A percentile compares a stretch with the other conserved stretches of the same genome.
These are phyloP conservation scores for Centropus bengalensis DNA, from an alignment of 2,113 vertebrate genomes.

Conservation along the genomic window DNA sequence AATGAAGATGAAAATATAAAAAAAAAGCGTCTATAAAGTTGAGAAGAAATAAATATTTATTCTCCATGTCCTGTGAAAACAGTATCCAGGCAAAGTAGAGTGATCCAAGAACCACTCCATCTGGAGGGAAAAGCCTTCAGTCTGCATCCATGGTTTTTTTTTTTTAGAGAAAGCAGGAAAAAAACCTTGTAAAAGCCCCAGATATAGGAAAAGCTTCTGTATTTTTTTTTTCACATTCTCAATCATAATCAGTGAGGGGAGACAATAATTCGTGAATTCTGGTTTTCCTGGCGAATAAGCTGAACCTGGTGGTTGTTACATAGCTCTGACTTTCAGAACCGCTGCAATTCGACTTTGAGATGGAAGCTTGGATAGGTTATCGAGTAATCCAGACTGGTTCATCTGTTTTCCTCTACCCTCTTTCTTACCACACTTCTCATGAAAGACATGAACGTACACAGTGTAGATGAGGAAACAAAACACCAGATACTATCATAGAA, in stretches of 20 bases:
- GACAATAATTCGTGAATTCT: background rate
- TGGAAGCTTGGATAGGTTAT: background rate
- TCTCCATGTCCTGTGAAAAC: background rate
- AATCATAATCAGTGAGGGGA: background rate
- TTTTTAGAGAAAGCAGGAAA: background rate
- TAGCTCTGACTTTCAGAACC: background rate
- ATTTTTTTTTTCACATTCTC: background rate
- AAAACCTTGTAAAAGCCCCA: background rate
- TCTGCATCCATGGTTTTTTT: background rate
- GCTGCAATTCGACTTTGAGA: background rate
- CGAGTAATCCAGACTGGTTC: background rate
- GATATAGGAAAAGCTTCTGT: background rate
- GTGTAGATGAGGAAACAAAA: background rate
- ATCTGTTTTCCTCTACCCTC: background rate
- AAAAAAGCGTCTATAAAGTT: background rate
- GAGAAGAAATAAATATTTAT: background rate
- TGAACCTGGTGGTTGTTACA: background rate
- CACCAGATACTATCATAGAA: background rate
- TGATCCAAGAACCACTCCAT: background rate
- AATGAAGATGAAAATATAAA: background rate
- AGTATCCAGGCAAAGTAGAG: background rate
- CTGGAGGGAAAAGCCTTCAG: background rate
- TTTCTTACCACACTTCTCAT: background rate
- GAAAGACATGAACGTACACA: background rate
- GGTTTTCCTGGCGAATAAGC: background rate